These are phyloP conservation scores for Cyclophora albipunctata DNA, from an alignment of 2,888 invertebrate genomes.

Conservation along the genomic window DNA sequence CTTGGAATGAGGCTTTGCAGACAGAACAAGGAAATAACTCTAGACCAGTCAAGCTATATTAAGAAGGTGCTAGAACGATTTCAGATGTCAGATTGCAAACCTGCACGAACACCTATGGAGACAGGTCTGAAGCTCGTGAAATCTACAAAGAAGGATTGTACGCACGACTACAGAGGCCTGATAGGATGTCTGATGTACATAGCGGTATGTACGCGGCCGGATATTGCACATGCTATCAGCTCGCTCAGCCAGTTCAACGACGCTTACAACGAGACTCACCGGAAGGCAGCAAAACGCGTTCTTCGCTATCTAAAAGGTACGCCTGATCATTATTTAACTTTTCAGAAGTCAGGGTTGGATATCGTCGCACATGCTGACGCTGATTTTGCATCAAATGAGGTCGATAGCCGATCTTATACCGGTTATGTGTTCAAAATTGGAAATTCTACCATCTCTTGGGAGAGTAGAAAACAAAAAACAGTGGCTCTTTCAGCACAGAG, in stretches of 20 bases:
- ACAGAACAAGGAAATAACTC: constrained; percentile 4
- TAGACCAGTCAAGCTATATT: neutral
- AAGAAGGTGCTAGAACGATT: constrained; percentile 1
- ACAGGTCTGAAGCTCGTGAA: constrained; percentile 5
- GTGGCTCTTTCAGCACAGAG: constrained; percentile 18
- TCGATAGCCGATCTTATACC: constrained; percentile 17
- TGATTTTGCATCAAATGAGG: constrained; percentile 1
- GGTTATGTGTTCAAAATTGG: constrained; percentile 14
- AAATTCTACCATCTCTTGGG: constrained; percentile 9
- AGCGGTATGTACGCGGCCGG: constrained; percentile 14
- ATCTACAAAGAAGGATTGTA: neutral
- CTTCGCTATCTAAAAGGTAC: constrained; percentile 14
- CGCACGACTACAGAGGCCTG: constrained; percentile 1
- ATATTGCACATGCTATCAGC: constrained; percentile 12
- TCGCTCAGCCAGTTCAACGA: constrained; percentile 15
- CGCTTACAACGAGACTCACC: constrained; percentile 1
- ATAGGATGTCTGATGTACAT: constrained; percentile 12
- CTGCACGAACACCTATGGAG: constrained; percentile 10
- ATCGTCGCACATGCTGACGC: constrained; percentile 1
- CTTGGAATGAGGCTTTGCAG: constrained; percentile 14
- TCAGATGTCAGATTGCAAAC: constrained; percentile 9
- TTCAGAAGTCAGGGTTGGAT: neutral
- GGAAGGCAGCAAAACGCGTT: constrained; percentile 9
- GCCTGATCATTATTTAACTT: constrained; percentile 6
- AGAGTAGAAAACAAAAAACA: constrained; percentile 13